Base-by-base conservation (phyloP, 2,113 vertebrate species). In the Rhea pennata region DNA sequence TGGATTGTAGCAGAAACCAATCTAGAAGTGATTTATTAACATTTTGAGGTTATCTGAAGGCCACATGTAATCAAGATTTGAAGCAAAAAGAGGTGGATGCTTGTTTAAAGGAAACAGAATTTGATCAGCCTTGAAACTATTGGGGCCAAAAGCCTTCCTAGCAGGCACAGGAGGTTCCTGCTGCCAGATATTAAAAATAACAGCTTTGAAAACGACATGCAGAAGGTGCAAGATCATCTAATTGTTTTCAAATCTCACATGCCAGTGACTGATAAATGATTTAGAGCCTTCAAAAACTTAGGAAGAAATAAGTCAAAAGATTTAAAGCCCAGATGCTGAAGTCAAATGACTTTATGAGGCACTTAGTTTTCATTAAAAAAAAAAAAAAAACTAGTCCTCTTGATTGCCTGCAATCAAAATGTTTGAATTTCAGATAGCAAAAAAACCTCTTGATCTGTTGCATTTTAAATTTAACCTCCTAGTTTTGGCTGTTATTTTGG, bases 391-490 rank as follows among this genome's bases (percentile, higher is more conserved):
- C 86, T 78, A 53, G 40, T 69, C 86, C n/a, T 58, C 24, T 12
- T 75, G 76, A 95, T 95, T 93, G 80, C 80, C 83, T 5, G 27
- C 82, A 95, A 96, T 95, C 94, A 91, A 70, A 19, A 66, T 0
- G 2, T 54, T 40, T 84, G 46, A 27, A 36, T 84, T 93, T 66
- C 70, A 74, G 59, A 42, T 1, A 44, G 26, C 6, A 22, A 46
- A 75, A 62, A 26, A 54, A 21, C 9, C 23, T 71, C 54, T 6
- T 19, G 20, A 54, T 71, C 42, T 36, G 6, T 56, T 91, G 51
- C 51, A 85, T 85, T 95, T 91, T 54, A 82, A 79, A 95, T 87
- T 65, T 56, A 72, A 71, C 89, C 62, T 90, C 15, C 59, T 84
- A 81, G 15, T 39, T 76, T 84, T 56, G 23, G 36, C 77, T 91